Percentiles rank a stretch among this genome's conserved stretches.
Evolutionary conservation across 2,797 vertebrate species (phyloP).

Genomic region (Phataginus tricuspis): DNA sequence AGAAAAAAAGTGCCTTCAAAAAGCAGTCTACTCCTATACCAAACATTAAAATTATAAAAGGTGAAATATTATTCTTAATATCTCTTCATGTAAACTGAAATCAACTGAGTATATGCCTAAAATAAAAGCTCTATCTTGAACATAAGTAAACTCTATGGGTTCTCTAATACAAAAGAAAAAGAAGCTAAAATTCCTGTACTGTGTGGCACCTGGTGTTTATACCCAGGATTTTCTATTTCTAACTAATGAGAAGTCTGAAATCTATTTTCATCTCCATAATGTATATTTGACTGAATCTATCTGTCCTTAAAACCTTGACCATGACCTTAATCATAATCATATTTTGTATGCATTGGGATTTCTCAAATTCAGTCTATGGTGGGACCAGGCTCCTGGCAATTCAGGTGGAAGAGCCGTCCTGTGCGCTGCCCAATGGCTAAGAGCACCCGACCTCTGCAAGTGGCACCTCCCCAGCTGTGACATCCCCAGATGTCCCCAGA

Average conservation of each 20-base stretch:
- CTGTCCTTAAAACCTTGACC: neutral
- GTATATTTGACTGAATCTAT: neutral
- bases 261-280: neutral
- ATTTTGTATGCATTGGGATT: neutral
- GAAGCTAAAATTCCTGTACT: neutral
- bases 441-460: neutral
- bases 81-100: neutral
- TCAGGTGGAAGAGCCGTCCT: neutral
- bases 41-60: neutral
- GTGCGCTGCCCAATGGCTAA: no score
- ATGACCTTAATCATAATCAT: neutral
- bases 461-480: neutral
- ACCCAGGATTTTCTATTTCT: neutral
- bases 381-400: no score
- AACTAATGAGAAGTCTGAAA: neutral
- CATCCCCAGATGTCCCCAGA: neutral
- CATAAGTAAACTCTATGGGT: neutral
- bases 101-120: neutral
- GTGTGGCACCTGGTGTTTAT: neutral
- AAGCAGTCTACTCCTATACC: neutral
- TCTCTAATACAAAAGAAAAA: neutral
- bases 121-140: neutral
- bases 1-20: neutral
- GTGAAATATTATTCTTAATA: neutral
- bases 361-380: neutral